These are phyloP conservation scores for Rhagonycha fulva DNA, from an alignment of 2,888 invertebrate species.

Conservation along the genomic window DNA sequence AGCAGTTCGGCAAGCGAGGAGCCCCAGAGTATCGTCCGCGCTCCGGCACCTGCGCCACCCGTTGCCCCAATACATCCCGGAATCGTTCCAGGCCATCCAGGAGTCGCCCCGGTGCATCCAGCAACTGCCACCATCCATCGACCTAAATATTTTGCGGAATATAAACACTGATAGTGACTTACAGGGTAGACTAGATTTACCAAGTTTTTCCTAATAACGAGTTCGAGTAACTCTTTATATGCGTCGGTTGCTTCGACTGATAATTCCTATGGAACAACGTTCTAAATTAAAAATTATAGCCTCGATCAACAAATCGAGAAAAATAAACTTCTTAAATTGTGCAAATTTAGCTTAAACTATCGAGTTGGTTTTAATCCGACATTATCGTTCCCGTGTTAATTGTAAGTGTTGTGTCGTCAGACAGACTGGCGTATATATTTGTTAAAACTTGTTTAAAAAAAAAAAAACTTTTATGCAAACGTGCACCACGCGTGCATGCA, in stretches of 20 bases:
- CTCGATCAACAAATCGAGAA: constrained; percentile 4
- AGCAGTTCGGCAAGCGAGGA: constrained; percentile 59
- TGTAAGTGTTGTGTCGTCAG: constrained; percentile 50
- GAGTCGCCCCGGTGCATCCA: constrained; percentile 44
- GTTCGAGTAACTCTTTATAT: constrained; percentile 6
- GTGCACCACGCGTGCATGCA: constrained; percentile 47
- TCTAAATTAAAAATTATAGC: constrained; percentile 16
- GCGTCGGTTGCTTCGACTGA: constrained; percentile 27
- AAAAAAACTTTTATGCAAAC: constrained; percentile 36
- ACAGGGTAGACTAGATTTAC: constrained; percentile 42
- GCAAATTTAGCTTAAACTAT: constrained; percentile 14
- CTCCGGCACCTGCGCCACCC: constrained; percentile 56
- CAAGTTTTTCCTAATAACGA: constrained; percentile 15
- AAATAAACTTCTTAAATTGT: constrained; percentile 9
- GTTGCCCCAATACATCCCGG: constrained; percentile 48
- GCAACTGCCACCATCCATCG: constrained; percentile 61
- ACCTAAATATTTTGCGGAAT: constrained; percentile 71
- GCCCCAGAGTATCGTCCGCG: constrained; percentile 60
- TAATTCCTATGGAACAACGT: constrained; percentile 27
- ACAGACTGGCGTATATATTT: constrained; percentile 42
- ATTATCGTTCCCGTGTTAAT: constrained; percentile 43
- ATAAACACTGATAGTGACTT: constrained; percentile 72
- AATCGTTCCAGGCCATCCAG: constrained; percentile 36
- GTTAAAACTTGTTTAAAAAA: constrained; percentile 32
- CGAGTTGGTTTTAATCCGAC: constrained; percentile 14